Evolutionary conservation across 2,113 vertebrate genomes (phyloP).

Genomic region (Gymnogyps californianus): DNA sequence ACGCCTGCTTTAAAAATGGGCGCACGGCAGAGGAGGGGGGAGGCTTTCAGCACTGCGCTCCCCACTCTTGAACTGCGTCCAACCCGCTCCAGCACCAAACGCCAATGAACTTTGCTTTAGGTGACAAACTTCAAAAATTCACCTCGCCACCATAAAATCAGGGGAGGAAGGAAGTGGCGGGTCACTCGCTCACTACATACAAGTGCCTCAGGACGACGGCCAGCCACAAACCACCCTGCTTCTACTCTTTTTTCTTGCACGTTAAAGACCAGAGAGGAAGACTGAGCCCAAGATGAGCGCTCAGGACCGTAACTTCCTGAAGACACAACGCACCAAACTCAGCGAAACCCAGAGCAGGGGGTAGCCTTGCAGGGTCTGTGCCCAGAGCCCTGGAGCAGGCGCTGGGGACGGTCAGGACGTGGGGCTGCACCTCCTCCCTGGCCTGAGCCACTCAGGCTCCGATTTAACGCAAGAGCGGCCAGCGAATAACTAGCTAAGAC

Average conservation of each 20-base stretch:
- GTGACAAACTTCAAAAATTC: conserved; percentile 19
- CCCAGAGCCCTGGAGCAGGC: neutral
- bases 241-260: fast-evolving
- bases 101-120: conserved; percentile 33
- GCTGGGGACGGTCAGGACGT: fast-evolving
- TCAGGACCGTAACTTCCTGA: neutral
- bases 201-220: neutral
- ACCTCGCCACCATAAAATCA: neutral
- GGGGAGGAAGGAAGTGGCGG: neutral
- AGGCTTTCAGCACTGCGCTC: neutral
- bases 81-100: neutral
- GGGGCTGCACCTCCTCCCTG: neutral
- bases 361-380: fast-evolving
- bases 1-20: neutral
- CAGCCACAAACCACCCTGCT: neutral
- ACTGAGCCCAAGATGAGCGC: fast-evolving
- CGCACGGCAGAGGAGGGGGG: fast-evolving
- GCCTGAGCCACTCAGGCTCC: fast-evolving
- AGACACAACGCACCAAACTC: fast-evolving
- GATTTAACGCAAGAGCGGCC: neutral
- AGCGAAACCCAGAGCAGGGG: neutral
- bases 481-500: fast-evolving
- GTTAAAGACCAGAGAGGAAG: neutral
- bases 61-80: neutral
- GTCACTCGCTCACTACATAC: neutral